Conservation (phyloP, 2,113 vertebrate genomes). For the Charina bottae region DNA sequence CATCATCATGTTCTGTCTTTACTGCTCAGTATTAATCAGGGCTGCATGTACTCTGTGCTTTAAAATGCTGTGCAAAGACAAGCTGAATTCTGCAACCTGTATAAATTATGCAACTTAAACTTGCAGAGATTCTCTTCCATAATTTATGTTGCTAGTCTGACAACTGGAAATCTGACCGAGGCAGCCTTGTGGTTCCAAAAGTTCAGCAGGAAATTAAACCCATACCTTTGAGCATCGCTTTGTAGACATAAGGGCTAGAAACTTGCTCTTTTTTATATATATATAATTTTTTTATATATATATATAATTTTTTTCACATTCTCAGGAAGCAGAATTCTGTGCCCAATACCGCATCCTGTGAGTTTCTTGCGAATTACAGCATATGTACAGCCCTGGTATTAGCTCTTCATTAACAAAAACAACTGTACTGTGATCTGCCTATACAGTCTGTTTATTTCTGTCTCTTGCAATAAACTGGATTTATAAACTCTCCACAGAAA, state of each 20-base stretch:
- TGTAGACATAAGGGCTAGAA: slow-evolving; percentile 20
- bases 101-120: not conserved
- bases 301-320: slow-evolving; percentile 8
- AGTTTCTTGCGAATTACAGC: not conserved
- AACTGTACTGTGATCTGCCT: slow-evolving; percentile 15
- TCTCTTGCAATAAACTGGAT: slow-evolving; percentile 29
- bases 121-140: not conserved
- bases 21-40: slow-evolving; percentile 28
- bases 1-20: not conserved
- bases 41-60: slow-evolving; percentile 9
- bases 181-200: not conserved
- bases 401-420: not conserved
- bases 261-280: slow-evolving; percentile 9
- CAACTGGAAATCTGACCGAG: not conserved
- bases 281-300: not conserved
- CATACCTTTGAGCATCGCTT: not conserved
- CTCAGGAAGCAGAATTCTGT: not conserved
- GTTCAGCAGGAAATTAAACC: not conserved
- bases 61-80: slow-evolving; percentile 10
- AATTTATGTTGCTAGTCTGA: slow-evolving; percentile 1
- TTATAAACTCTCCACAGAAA: slow-evolving; percentile 20
- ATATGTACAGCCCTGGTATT: slow-evolving; percentile 16
- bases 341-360: not conserved
- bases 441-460: not conserved
- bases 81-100: slow-evolving; percentile 2